Evolutionary conservation across 2,113 vertebrate species (phyloP), one percentile per base, ranked within the genome.

Genomic region (Scortum barcoo): DNA sequence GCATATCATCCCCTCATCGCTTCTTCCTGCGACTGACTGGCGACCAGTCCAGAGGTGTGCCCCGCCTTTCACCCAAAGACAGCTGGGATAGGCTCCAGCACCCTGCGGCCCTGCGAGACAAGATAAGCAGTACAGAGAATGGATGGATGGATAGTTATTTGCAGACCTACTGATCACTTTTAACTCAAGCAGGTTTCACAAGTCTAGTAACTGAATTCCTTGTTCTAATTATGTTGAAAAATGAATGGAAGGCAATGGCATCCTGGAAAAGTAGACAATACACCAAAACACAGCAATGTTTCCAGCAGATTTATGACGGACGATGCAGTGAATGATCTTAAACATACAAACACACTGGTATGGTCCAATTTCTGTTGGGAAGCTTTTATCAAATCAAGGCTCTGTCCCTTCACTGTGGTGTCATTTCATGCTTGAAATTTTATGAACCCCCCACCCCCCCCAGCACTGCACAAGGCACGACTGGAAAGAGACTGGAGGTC

Each of bases 351-450:
- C 22, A 28, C 5, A 20, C 1, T 2, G 11, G 17, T 5, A 22
- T 1, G 10, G 4, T 36, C 13, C 22, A 17, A 26, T n/a, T n/a
- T n/a, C n/a, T n/a, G n/a, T n/a, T n/a, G n/a, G n/a, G n/a, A 2
- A 33, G n/a, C n/a, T 42, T 46, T 73, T 36, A 51, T 68, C 60
- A 80, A 28, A 44, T 24, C 3, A 2, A 46, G 26, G 30, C 60
- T 60, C 24, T 36, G 48, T 14, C 20, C 1, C 26, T 42, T 66
- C 28, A 6, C 30, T 46, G 30, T 46, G 51, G 26, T 33, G 60
- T 60, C 56, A 50, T 54, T 80, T 46, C 5, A n/a, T 75, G 12
- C 60, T 75, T 81, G 63, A 54, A 72, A 54, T 77, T 71, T 76
- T 33, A 44, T 40, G 22, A 51, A 38, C 20, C 54, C 63, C 19